phyloP scores from a whole-genome alignment of 2,888 invertebrate genomes.

The Chrysina gloriosa region DNA sequence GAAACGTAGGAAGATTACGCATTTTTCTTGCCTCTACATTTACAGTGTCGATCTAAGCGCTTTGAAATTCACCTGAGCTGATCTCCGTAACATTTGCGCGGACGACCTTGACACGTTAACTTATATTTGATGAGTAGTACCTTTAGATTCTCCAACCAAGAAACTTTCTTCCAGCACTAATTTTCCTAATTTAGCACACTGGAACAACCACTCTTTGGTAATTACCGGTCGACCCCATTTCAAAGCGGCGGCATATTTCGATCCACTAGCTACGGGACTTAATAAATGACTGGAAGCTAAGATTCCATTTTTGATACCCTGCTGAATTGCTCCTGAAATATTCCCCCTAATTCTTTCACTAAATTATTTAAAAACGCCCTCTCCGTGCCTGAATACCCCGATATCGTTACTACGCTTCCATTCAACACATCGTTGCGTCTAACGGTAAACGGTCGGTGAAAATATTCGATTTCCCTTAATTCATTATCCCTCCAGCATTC shows the following conservation, averaged over 20 bases:
- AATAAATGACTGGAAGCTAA: constrained; percentile 84
- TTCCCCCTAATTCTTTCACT: constrained; percentile 79
- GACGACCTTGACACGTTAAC: too few relatives aligned
- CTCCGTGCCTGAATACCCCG: constrained; percentile 80
- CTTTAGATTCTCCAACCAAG: constrained; percentile 71
- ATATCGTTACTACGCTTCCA: constrained; percentile 82
- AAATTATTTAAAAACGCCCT: constrained; percentile 78
- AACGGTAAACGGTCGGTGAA: constrained; percentile 75
- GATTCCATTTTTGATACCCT: constrained; percentile 67
- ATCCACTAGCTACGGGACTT: constrained; percentile 78
- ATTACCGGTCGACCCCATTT: constrained; percentile 91
- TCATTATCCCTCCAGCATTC: constrained; percentile 73
- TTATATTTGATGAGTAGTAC: too few relatives aligned
- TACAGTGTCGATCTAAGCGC: too few relatives aligned
- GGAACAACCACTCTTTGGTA: constrained; percentile 79
- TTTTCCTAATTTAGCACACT: constrained; percentile 72
- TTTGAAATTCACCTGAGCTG: too few relatives aligned
- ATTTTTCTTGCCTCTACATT: too few relatives aligned
- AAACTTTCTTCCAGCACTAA: constrained; percentile 69
- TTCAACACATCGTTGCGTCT: constrained; percentile 66
- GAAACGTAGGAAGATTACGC: too few relatives aligned
- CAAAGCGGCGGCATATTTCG: constrained; percentile 84
- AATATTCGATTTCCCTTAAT: constrained; percentile 75
- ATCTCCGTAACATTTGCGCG: too few relatives aligned
- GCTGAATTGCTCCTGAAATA: constrained; percentile 72